Conservation (phyloP, 1,140 invertebrate species). For the Neodiprion virginianus region DNA sequence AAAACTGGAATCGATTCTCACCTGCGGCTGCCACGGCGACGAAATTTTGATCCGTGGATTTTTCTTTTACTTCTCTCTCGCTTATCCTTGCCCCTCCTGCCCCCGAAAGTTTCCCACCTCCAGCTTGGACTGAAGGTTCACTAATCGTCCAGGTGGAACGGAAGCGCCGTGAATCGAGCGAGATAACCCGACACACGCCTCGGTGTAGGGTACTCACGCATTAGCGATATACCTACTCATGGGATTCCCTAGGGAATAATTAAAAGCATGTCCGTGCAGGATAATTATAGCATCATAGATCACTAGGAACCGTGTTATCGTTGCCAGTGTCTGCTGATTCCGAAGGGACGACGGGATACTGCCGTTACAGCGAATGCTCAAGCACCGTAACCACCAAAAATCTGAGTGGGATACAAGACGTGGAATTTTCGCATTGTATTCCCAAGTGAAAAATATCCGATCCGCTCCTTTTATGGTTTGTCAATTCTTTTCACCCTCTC, state of each 20-base stretch:
- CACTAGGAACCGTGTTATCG: neutral
- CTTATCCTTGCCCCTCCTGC: neutral
- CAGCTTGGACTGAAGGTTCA: neutral
- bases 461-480: neutral
- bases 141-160: neutral
- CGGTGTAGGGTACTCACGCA: neutral
- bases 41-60: neutral
- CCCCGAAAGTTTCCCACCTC: neutral
- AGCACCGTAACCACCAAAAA: too few species aligned
- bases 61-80: neutral
- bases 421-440: too few species aligned
- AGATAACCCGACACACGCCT: neutral
- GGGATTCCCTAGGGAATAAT: neutral
- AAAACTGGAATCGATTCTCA: neutral
- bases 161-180: neutral
- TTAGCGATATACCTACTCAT: neutral
- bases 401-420: too few species aligned
- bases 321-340: too few species aligned
- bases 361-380: too few species aligned
- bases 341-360: too few species aligned
- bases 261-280: neutral
- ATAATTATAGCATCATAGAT: conserved; percentile 1
- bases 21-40: neutral
- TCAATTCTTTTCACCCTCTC: neutral
- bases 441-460: too few species aligned